Base-by-base conservation (phyloP, 2,888 invertebrate genomes). In the Plagiodera versicolora region DNA sequence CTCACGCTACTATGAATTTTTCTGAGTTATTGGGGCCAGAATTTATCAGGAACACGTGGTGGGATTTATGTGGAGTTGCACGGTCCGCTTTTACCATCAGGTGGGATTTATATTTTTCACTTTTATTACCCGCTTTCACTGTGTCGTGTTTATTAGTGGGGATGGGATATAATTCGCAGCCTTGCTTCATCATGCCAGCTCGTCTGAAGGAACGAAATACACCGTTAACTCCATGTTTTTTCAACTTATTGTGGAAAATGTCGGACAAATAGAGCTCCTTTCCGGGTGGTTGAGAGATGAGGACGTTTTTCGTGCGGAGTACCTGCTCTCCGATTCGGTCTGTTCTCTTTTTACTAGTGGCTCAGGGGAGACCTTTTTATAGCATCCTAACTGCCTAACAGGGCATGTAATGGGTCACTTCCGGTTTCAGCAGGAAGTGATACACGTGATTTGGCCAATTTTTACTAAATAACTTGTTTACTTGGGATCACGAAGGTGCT, bases 21-120 rank as follows among this genome's bases (percentile, higher is more conserved):
- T 77, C 76, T 79, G 77, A 79, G 77, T 77, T 79, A 80, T 79
- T 77, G 77, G 74, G 72, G 75, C 63, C 73, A 78, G 79, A 80
- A 80, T 79, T 79, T 79, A 79, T 75, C 75, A 72, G 68, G 74
- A 75, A 75, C 78, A 79, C 78, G 78, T 77, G 77, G 75, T 72
- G 71, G 74, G 76, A 77, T 77, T 79, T 78, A 77, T 77, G 73
- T 64, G 65, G 74, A 70, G 75, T 77, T 76, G 77, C 77, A 78
- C 77, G 76, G 73, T 75, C 73, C 71, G 71, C 75, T 77, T 78
- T 78, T 77, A 76, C 74, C 77, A 75, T 75, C 77, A 78, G 77
- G 78, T 76, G 56, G 58, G 62, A 62, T 62, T 62, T 58, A 62
- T 62, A 58, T 62, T 62, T 62, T 53, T 58, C 53, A 56, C 60